Base-by-base conservation (phyloP, 2,113 vertebrate species). In the Helogale parvula region DNA sequence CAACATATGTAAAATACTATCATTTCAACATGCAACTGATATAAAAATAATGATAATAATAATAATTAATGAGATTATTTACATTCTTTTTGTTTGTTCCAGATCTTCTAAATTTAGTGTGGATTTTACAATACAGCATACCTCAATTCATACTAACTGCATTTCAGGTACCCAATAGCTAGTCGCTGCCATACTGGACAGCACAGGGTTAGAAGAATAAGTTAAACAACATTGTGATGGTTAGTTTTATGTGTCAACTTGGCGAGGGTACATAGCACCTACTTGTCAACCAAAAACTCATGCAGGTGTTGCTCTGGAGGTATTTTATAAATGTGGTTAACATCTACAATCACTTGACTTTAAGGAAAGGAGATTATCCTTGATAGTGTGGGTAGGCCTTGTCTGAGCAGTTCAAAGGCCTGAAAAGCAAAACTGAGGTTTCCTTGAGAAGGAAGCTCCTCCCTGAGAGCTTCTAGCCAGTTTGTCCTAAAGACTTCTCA, bases 31-130 rank as follows among this genome's bases (percentile, higher is more conserved):
- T 76, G 12, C 6, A 54, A 91, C 15, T 31, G 85, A 50, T 81
- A 90, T 47, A 88, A 60, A 93, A 96, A 47, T 68, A 66, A 60
- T 66, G n/a, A 87, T 65, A n/a, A 68, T 50, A 76, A 84, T 66
- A 47, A 33, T 94, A 93, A 68, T 66, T 63, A 77, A 31, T 41
- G 77, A 83, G 11, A 45, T 47, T 50, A 21, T 57, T 90, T 33
- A 25, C n/a, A 54, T 68, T 65, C 16, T 65, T 94, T 82, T 82
- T 16, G n/a, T 72, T 79, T 92, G 74, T 57, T 29, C 13, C 50
- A 19, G 79, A 6, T 45, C 54, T 96, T 77, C 52, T 68, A 45
- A 88, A 29, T 79, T 93, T 87, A 21, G n/a, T 14, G 35, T 86
- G 16, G 66, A 87, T 45, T 83, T 94, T 50, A 47, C 29, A 29